Evolutionary conservation across 2,888 invertebrate species (phyloP), one percentile per base, ranked within the genome.

Genomic region (Nymphalis polychloros): DNA sequence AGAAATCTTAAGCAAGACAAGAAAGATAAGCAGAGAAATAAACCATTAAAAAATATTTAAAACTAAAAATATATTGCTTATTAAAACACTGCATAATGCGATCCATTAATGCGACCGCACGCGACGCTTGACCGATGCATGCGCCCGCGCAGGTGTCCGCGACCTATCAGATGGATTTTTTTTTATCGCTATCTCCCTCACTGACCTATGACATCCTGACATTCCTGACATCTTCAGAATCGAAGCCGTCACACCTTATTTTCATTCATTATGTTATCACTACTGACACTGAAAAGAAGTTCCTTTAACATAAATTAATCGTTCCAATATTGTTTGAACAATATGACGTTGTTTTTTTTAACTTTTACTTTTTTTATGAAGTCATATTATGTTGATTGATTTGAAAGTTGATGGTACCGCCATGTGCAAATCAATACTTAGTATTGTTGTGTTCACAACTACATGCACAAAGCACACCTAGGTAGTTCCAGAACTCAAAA

Each of bases 91-190:
- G 72, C 76, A 78, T 81, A 75, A 72, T 5, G 17, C 73, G 60
- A 23, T 77, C 74, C 74, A 68, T n/a, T 57, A 48, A 59, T 46
- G 67, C 67, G 77, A 73, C 77, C 78, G 75, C 77, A 78, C 78
- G 79, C 79, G 73, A 75, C 69, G 77, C 64, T 47, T 55, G 67
- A 69, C 59, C 72, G 74, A 66, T 66, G 66, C 72, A 59, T 31
- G 57, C 19, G 57, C n/a, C 57, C 67, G 70, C 68, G 70, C 77
- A 75, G 76, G 77, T 77, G 79, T 75, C 75, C 64, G 62, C 57
- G 70, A 46, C 61, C 61, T 76, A 77, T 77, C 75, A 62, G 59
- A 64, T 65, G 65, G 72, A 69, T 75, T 76, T 77, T 76, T 76
- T 64, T 77, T 78, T 73, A 73, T 71, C 70, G 63, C 73, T 73